Evolutionary conservation across 2,113 vertebrate genomes (phyloP).

Genomic region (Gnathonemus longibarbis): DNA sequence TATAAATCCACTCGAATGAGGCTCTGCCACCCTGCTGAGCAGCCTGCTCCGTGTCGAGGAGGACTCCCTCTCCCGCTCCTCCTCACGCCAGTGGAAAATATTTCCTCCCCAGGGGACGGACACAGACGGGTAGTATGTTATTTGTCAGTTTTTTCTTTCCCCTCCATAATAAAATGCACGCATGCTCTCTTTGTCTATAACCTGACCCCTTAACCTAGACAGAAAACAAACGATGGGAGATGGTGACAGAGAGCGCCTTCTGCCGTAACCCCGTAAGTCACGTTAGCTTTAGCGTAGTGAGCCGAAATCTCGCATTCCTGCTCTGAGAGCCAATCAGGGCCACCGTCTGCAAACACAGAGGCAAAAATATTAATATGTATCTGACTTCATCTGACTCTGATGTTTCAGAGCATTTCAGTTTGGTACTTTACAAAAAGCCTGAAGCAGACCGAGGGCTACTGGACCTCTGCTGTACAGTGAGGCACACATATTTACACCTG

Average conservation of each 20-base stretch:
- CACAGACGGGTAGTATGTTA: background rate
- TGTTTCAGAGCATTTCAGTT: background rate
- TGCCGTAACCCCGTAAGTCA: background rate
- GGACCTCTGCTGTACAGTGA: background rate
- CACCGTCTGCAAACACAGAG: background rate
- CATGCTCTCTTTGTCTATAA: background rate
- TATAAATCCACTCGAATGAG: constrained; percentile 45
- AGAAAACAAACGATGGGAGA: background rate
- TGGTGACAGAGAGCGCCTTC: background rate
- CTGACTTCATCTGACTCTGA: background rate
- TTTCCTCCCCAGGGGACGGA: background rate
- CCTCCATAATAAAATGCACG: background rate
- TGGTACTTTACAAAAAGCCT: background rate
- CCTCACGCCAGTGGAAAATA: constrained; percentile 8
- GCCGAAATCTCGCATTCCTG: background rate
- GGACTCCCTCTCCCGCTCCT: background rate
- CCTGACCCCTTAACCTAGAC: background rate
- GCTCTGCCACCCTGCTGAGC: constrained; percentile 23
- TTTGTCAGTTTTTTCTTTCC: background rate
- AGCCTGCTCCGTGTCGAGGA: background rate
- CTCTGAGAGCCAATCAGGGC: background rate
- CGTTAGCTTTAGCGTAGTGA: too few species aligned
- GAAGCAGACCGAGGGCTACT: background rate
- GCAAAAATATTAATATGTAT: background rate
- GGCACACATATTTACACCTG: background rate